Evolutionary conservation across 2,888 invertebrate genomes (phyloP).

Genomic region (Eilema caniola): DNA sequence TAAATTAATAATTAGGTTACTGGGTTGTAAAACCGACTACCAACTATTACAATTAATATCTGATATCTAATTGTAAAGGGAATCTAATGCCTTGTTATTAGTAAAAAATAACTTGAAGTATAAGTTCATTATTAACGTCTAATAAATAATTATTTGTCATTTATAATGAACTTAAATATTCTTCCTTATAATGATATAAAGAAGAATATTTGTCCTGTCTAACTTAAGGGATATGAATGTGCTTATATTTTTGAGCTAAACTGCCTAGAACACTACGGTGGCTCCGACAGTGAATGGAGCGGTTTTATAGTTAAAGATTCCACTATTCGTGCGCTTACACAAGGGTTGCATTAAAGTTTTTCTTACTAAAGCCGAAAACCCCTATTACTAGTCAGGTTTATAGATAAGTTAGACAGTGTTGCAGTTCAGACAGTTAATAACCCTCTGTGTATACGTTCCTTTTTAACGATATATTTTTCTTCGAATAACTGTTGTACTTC

Average conservation of each 20-base stretch:
- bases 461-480: not conserved
- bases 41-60: constrained; percentile 22
- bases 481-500: not conserved
- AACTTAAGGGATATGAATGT: not conserved
- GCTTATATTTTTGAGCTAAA: not conserved
- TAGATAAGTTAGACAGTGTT: not conserved
- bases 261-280: not conserved
- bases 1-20: constrained; percentile 22
- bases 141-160: too few relatives aligned
- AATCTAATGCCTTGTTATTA: not conserved
- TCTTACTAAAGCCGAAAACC: not conserved
- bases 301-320: not conserved
- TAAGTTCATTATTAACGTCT: not conserved
- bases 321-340: not conserved
- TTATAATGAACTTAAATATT: too few relatives aligned
- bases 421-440: not conserved
- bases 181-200: not conserved
- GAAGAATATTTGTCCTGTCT: not conserved
- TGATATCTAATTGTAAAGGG: constrained; percentile 22
- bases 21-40: not conserved
- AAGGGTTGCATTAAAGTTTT: not conserved
- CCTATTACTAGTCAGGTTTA: not conserved
- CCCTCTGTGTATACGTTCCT: too few relatives aligned
- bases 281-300: not conserved
- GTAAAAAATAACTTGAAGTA: not conserved